Conservation (phyloP, 2,888 invertebrate species). For the Antitype chi region DNA sequence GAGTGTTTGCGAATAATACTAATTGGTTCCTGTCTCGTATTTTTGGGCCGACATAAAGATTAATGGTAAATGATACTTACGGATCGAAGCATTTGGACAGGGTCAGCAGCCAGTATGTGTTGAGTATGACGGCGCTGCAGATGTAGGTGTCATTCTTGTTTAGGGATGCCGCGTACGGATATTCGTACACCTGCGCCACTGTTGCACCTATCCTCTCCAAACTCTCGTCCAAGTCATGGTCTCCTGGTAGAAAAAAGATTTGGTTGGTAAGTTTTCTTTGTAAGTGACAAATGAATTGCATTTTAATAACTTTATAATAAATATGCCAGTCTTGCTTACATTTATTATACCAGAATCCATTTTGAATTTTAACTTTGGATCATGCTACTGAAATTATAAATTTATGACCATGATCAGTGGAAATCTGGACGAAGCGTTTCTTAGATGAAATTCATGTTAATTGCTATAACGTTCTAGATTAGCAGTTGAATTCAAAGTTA, state of each 20-base stretch:
- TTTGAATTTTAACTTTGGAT: not conserved
- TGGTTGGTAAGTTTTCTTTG: not conserved
- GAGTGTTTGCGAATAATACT: not conserved
- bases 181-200: slow-evolving; percentile 78
- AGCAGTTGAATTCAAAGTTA: slow-evolving; percentile 12
- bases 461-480: slow-evolving; percentile 2
- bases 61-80: slow-evolving; percentile 73
- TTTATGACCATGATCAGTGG: not conserved
- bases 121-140: slow-evolving; percentile 84
- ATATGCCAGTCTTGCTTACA: not conserved
- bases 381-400: not conserved
- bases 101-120: slow-evolving; percentile 83
- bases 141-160: slow-evolving; percentile 76
- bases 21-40: not conserved
- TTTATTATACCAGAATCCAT: not conserved
- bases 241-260: slow-evolving; percentile 63
- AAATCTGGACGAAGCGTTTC: not conserved
- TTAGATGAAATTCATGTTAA: not conserved
- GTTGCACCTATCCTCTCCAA: slow-evolving; percentile 80
- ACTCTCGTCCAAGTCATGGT: slow-evolving; percentile 76
- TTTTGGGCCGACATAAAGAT: not conserved
- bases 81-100: slow-evolving; percentile 84
- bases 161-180: slow-evolving; percentile 81
- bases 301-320: not conserved
- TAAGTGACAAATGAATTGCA: not conserved